These are phyloP conservation scores for Napeogenes sylphis DNA, from an alignment of 2,888 invertebrate genomes.

Conservation along the genomic window DNA sequence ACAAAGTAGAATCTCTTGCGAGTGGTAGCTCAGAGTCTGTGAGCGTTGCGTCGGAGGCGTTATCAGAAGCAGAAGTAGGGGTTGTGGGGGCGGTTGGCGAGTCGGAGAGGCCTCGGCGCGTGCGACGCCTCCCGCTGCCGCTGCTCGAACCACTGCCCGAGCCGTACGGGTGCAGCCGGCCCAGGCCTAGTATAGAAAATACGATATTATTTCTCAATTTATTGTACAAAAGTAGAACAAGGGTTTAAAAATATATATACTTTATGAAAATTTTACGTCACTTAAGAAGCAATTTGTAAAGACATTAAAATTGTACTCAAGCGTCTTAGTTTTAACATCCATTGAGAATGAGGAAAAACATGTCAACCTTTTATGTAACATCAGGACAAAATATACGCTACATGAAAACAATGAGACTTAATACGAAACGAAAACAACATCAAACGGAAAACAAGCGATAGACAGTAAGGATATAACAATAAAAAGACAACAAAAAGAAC, in stretches of 20 bases:
- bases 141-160: conserved; percentile 84
- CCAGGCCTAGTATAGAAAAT: conserved; percentile 77
- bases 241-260: background rate
- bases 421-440: conserved; percentile 35
- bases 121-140: conserved; percentile 79
- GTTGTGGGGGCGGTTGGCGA: conserved; percentile 81
- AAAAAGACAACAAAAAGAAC: conserved; percentile 39
- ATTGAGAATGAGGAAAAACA: conserved; percentile 26
- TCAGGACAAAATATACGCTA: conserved; percentile 23
- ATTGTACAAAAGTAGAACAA: background rate
- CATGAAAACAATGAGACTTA: conserved; percentile 23
- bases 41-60: conserved; percentile 90
- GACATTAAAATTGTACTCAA: conserved; percentile 7
- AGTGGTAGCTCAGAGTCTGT: conserved; percentile 90
- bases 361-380: conserved; percentile 22
- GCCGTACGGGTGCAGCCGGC: conserved; percentile 90
- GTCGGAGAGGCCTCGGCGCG: conserved; percentile 83
- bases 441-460: conserved; percentile 35
- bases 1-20: conserved; percentile 87
- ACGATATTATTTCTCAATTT: no score
- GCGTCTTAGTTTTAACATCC: conserved; percentile 17
- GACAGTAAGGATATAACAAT: conserved; percentile 42
- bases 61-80: conserved; percentile 84
- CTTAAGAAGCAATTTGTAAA: conserved; percentile 5
- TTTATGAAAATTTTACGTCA: background rate